These are phyloP conservation scores for Carlito syrichta DNA, from an alignment of 2,113 vertebrate species.

Conservation along the genomic window DNA sequence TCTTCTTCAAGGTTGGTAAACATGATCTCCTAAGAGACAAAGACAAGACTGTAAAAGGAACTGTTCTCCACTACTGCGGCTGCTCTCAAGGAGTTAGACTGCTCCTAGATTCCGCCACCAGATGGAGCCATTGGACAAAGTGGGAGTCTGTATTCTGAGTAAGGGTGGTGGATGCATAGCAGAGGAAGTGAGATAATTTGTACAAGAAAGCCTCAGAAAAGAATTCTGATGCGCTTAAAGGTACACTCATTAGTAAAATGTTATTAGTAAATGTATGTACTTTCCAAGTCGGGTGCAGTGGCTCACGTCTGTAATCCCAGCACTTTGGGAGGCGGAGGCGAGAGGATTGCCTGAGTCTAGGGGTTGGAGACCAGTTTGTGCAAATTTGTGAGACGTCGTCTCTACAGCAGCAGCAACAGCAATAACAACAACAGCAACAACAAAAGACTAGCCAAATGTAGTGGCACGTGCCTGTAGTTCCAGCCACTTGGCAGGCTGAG, in stretches of 20 bases:
- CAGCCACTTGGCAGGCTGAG: too few relatives aligned
- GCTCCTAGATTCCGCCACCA: not conserved
- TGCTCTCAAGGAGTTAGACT: not conserved
- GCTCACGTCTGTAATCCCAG: too few relatives aligned
- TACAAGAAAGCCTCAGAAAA: not conserved
- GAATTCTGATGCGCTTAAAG: not conserved
- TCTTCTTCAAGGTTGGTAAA: not conserved
- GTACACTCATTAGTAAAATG: not conserved
- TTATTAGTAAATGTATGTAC: not conserved
- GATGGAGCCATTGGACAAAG: not conserved
- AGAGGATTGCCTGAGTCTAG: too few relatives aligned
- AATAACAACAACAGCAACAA: too few relatives aligned
- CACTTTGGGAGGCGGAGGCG: too few relatives aligned
- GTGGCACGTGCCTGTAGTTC: too few relatives aligned
- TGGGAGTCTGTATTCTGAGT: not conserved
- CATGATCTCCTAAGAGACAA: not conserved
- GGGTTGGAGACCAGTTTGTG: too few relatives aligned
- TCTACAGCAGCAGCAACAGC: too few relatives aligned
- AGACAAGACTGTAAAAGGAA: not conserved
- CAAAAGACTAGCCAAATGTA: too few relatives aligned
- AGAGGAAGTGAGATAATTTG: not conserved
- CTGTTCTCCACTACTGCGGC: rapidly evolving
- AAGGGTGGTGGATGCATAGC: rapidly evolving
- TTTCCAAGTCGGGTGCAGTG: too few relatives aligned
- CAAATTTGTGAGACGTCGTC: too few relatives aligned